Evolutionary conservation across 2,797 vertebrate species (phyloP), one percentile per base, ranked within the genome.

Genomic region (Leontocebus nigricollis): DNA sequence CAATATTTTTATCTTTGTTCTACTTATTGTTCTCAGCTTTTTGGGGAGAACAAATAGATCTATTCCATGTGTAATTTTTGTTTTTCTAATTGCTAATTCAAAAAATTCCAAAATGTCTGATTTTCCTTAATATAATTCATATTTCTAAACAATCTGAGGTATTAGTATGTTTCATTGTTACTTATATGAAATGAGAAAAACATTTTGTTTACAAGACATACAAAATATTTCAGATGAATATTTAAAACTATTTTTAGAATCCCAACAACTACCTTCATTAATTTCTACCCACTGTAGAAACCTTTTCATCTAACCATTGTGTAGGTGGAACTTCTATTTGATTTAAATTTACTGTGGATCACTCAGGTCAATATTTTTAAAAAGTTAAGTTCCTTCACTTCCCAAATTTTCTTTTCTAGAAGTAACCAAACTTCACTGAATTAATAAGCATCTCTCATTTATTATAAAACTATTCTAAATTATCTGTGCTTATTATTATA

Each of bases 81-180:
- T 89, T 14, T 87, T 86, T 73, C 5, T 94, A 7, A 22, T 76
- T 95, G 41, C 36, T 94, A 94, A 79, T 83, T 95, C 15, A 94
- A 84, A 20, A 90, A 72, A 44, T 87, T 76, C 39, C 75, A 95
- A 92, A 82, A 88, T 57, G 57, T 44, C 13, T 6, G 11, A 6
- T 27, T 14, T 87, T 77, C 41, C 24, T 75, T 46, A 57, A 33
- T 86, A 67, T 81, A 89, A 64, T 84, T 88, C 1, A 46, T 83
- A 24, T 61, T 95, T 86, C 4, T 20, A 14, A 46, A 84, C 55
- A 6, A 57, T 33, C 8, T 55, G 3, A 77, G 4, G 0, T 55
- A 83, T 41, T 52, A 44, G 4, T 73, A 39, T 76, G 59, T 67
- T 50, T 80, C 81, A 79, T 61, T 57, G 5, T 85, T 92, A 81